Evolutionary conservation across 2,797 vertebrate genomes (phyloP), one percentile per base, ranked within the genome.

Genomic region (Premnoplex brunnescens): DNA sequence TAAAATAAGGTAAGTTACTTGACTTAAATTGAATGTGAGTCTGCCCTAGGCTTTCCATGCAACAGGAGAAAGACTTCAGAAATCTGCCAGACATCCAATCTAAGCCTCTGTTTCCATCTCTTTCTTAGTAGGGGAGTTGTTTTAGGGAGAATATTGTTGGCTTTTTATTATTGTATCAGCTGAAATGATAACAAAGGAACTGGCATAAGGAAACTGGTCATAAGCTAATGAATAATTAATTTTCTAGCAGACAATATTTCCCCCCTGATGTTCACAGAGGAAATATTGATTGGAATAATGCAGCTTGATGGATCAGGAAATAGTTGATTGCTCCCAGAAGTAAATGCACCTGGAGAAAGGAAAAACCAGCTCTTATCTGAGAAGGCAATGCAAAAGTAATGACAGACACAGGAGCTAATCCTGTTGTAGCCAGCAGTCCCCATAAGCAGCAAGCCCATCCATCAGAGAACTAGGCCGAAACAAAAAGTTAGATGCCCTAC

Each of bases 181-280:
- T 84, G 73, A 90, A 91, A 59, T 55, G 6, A 12, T 23, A 63
- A 59, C 28, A 39, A 26, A 66, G 39, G 64, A 88, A 59, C 34
- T 16, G 34, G 6, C 32, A 22, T 30, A 28, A 89, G 75, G 37
- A 71, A 90, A 39, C 19, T 58, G 34, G 26, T 32, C 48, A 34
- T 32, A 46, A 86, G 1, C 4, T 90, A 75, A 84, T 88, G 43
- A 91, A 94, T 84, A 95, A 93, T 96, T 90, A 68, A 95, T 30
- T 1, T 68, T 24, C 46, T 54, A 28, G 8, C 14, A 46, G 7
- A 30, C 17, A 75, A 5, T 32, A 44, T 80, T 83, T 77, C 27
- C 23, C 69, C 37, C 24, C 10, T 85, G 79, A 59, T 49, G 14
- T 56, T 82, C 68, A 55, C 14, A 80, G 48, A 89, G 44, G 37